Base-by-base conservation (phyloP, 92 coral and sea anemone genomes). In the Epizoanthus illoricatus region DNA sequence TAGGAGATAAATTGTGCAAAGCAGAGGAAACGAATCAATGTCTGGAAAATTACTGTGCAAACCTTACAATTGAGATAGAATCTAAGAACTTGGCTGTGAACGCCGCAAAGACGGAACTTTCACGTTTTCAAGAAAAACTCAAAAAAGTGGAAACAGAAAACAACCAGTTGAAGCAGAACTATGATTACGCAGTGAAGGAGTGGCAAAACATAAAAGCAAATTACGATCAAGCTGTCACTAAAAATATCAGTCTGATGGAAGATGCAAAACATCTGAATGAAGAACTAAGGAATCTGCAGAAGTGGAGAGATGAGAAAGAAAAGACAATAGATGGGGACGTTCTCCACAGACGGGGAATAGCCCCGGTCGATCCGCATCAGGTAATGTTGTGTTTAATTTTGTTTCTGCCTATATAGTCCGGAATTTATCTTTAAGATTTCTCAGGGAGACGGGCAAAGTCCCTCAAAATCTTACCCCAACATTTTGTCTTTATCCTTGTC, bases 121-220 rank as follows among this genome's bases (percentile, higher is more conserved):
- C 66, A 36, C 43, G 12, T 39, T 74, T 4, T 23, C 40, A 57
- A 56, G 54, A 57, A 1, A 57, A 74, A 57, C 45, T 56, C 5
- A 57, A n/a, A 7, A 56, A 28, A 39, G 28, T 57, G 17, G 52
- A 74, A 19, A 33, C 4, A 19, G 80, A 74, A 28, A 57, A 74
- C 45, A 36, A 4, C 16, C 65, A 24, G 16, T 16, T 74, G 65
- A 74, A 74, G 28, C 80, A 56, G 43, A 17, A 74, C 5, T 74
- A 57, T 23, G 49, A 40, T 0, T 74, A 57, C 21, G 80, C 80
- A 5, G 36, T 7, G 21, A 33, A 21, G 23, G 80, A 74, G 15
- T 57, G 45, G 80, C 65, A 74, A 74, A 55, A 28, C 47, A 54
- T 74, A 24, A 74, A 74, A 74, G 54, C 23, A 56, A 24, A 56